These are phyloP conservation scores for Meleagris gallopavo DNA, from an alignment of 2,113 vertebrate genomes.

Conservation along the genomic window DNA sequence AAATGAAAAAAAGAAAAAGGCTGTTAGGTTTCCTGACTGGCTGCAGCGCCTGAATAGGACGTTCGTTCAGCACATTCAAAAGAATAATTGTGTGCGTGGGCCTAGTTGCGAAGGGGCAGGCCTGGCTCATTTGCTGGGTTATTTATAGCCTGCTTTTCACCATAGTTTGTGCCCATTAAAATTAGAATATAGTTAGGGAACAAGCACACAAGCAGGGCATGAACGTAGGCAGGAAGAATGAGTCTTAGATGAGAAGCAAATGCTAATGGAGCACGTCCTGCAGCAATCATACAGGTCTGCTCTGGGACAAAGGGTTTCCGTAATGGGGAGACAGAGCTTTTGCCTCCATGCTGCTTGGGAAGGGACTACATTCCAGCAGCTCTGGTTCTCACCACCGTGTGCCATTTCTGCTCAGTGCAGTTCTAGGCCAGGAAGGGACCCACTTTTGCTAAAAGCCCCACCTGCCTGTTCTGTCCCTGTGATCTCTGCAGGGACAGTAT, in stretches of 20 bases:
- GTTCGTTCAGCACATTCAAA: constrained; percentile 4
- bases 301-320: neutral
- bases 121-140: constrained; percentile 51
- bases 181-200: constrained; percentile 18
- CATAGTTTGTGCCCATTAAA: constrained; percentile 36
- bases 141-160: constrained; percentile 61
- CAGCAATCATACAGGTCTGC: fast-evolving
- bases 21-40: constrained; percentile 56
- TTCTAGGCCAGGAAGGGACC: neutral
- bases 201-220: constrained; percentile 32
- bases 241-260: constrained; percentile 38
- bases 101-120: constrained; percentile 26
- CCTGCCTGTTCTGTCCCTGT: neutral
- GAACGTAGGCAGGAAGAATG: constrained; percentile 23
- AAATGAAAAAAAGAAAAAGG: neutral
- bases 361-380: neutral
- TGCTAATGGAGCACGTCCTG: neutral
- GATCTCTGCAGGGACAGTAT: neutral
- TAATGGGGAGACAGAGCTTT: neutral
- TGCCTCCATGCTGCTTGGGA: neutral
- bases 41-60: constrained; percentile 36
- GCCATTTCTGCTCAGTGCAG: neutral
- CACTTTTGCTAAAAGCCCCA: neutral
- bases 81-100: constrained; percentile 62
- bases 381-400: neutral